A percentile compares a stretch with the other conserved stretches of the same genome.
These are phyloP conservation scores for Thomomys bottae DNA, from an alignment of 2,113 vertebrate genomes.

Conservation along the genomic window DNA sequence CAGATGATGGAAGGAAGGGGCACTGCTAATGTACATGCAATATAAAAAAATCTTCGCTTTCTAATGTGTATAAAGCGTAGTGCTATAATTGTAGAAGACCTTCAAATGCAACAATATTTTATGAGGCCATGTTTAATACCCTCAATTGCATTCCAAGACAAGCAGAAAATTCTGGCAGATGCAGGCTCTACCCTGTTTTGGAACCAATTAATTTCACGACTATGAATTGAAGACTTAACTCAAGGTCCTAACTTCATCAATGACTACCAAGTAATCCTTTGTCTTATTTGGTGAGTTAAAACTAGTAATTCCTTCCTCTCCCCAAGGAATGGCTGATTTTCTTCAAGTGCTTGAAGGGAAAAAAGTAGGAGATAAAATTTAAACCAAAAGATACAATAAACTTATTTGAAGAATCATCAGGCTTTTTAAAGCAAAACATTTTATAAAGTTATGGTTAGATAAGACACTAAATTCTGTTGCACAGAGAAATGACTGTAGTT, in stretches of 20 bases:
- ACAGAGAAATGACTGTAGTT: neutral
- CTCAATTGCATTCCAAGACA: neutral
- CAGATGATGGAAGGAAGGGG: neutral
- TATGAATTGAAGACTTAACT: neutral
- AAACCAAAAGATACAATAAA: constrained; percentile 50
- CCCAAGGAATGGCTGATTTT: neutral
- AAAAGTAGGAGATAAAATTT: constrained; percentile 32
- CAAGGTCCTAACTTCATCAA: neutral
- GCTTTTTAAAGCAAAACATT: neutral
- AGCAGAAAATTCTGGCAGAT: neutral
- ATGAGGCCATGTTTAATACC: neutral
- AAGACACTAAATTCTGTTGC: neutral
- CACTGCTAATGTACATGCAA: neutral
- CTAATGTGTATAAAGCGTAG: constrained; percentile 52
- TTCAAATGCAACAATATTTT: constrained; percentile 8
- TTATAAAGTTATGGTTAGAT: neutral
- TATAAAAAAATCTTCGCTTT: constrained; percentile 58
- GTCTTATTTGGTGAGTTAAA: neutral
- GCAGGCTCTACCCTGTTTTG: neutral
- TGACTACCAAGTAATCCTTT: neutral
- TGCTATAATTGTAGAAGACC: constrained; percentile 54
- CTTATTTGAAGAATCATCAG: constrained; percentile 43
- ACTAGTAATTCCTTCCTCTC: neutral
- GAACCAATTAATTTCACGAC: neutral
- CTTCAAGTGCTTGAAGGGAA: neutral